Conservation (phyloP, 1,140 invertebrate genomes). For the Lycorma delicatula region DNA sequence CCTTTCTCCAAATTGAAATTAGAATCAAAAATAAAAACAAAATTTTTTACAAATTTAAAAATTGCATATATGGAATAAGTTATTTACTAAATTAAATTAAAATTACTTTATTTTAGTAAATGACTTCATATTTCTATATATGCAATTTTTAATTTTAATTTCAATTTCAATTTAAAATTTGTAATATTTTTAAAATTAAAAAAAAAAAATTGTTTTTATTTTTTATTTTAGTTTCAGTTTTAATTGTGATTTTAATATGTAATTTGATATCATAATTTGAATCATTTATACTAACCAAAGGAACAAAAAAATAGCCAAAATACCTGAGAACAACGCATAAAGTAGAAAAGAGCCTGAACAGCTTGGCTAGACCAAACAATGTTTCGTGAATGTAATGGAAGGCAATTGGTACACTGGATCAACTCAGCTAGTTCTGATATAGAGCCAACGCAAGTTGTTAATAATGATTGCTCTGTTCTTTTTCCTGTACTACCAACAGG, state of each 20-base stretch:
- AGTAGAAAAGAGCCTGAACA: constrained; percentile 73
- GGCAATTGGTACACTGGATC: constrained; percentile 46
- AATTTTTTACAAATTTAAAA: too few relatives aligned
- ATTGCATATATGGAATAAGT: too few relatives aligned
- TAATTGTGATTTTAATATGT: too few relatives aligned
- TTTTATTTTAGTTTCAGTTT: too few relatives aligned
- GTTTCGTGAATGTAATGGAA: constrained; percentile 35
- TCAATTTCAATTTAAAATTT: too few relatives aligned
- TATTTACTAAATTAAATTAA: too few relatives aligned
- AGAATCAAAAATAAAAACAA: too few relatives aligned
- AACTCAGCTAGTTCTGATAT: constrained; percentile 66
- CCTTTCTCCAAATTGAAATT: too few relatives aligned
- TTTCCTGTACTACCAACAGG: constrained; percentile 33
- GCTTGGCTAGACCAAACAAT: constrained; percentile 55
- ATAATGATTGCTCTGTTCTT: constrained; percentile 56
- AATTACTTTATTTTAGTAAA: too few relatives aligned
- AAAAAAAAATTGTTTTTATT: too few relatives aligned
- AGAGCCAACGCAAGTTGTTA: constrained; percentile 82
- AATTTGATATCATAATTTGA: neutral
- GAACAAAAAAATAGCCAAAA: constrained; percentile 19
- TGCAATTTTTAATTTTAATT: neutral
- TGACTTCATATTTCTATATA: neutral
- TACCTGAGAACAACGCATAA: constrained; percentile 82
- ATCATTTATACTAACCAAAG: too few relatives aligned
- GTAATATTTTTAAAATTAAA: too few relatives aligned